Base-by-base conservation (phyloP, 1,140 invertebrate species). In the Drosophila rhopaloa region DNA sequence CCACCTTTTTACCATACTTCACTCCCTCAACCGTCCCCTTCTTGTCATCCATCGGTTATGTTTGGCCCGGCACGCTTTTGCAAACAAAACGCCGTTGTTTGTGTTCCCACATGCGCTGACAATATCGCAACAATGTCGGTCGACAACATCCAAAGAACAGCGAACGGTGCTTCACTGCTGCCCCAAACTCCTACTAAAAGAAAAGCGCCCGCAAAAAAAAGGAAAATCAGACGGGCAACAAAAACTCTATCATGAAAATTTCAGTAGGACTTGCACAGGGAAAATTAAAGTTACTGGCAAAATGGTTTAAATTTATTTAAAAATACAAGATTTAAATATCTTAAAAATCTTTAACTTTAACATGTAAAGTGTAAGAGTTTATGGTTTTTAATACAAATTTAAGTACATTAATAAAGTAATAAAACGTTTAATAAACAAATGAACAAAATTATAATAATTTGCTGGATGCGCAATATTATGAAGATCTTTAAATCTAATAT, bases 51-150 rank as follows among this genome's bases (percentile, higher is more conserved):
- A 59, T 35, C 37, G 50, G 50, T 48, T 62, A 77, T 61, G 67
- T 62, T 55, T 57, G 67, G 63, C 56, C 78, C 46, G 71, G 51
- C 59, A 65, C 62, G 79, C 62, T 76, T 81, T 58, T 76, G 78
- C 78, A 80, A 81, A 88, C 84, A 77, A 80, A 88, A 76, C 66
- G 61, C 41, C 53, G 82, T 47, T 70, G 76, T 61, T 71, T 80
- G 63, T 81, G 47, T 81, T 74, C 79, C 73, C 71, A 71, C 84
- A 89, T 84, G 73, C 70, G 77, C 76, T 75, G 74, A 89, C 80
- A 89, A 89, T 75, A 89, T 84, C 79, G 80, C 85, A 89, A 83
- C 72, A 81, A 81, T 83, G 80, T 82, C 75, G 76, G 44, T 51
- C 72, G 76, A 72, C 68, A 48, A 66, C 57, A 60, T 59, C 53